A percentile compares a stretch with the other conserved stretches of the same genome.
phyloP scores from a whole-genome alignment of 2,888 invertebrate species.

The Acleris sparsana region DNA sequence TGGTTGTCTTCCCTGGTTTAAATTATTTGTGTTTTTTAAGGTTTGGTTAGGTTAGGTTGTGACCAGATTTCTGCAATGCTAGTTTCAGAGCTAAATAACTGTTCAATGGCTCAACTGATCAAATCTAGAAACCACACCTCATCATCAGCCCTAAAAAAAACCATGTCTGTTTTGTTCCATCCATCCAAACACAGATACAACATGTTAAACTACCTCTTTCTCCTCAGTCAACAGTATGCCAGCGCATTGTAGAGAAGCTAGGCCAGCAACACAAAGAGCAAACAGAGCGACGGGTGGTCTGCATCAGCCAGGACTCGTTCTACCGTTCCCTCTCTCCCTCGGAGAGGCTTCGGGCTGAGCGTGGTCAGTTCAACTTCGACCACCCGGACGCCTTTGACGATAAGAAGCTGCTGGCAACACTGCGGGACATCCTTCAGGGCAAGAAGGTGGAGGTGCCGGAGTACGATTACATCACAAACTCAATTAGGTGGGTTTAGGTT shows the following conservation, averaged over 20 bases:
- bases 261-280: constrained; percentile 96
- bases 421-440: constrained; percentile 92
- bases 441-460: constrained; percentile 94
- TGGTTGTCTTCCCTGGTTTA: no score
- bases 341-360: constrained; percentile 92
- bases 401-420: constrained; percentile 90
- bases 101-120: no score
- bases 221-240: constrained; percentile 97
- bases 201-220: neutral
- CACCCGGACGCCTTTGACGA: constrained; percentile 99
- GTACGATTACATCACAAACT: constrained; percentile 96
- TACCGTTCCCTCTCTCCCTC: constrained; percentile 93
- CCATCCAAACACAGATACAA: no score
- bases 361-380: constrained; percentile 98
- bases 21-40: no score
- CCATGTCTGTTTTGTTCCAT: no score
- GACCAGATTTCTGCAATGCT: no score
- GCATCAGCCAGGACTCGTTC: constrained; percentile 98
- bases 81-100: no score
- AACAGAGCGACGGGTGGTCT: constrained; percentile 94
- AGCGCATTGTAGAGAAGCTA: constrained; percentile 97
- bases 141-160: no score
- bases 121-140: no score
- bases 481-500: constrained; percentile 85
- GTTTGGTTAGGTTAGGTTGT: no score